Base-by-base conservation (phyloP, 2,888 invertebrate genomes). In the Heliothis peltigera region DNA sequence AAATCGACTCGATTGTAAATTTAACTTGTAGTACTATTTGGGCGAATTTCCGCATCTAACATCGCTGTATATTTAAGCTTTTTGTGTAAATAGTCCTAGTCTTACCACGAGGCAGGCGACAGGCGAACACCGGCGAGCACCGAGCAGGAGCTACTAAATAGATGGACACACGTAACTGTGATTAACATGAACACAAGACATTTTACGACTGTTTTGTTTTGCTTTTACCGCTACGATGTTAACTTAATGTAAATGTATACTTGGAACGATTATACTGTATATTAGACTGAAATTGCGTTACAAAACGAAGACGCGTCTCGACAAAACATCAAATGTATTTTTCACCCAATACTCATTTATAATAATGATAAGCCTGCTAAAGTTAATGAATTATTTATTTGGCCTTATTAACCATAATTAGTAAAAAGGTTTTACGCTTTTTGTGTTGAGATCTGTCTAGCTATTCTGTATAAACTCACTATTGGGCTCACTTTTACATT, bases 201-300 rank as follows among this genome's bases (percentile, higher is more conserved):
- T 88, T 86, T 86, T 83, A 90, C 87, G 87, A 90, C 89, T 92
- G 92, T 93, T 93, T 93, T 94, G 93, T 92, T 93, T 94, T 93
- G 94, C 94, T 94, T 92, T 89, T 92, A 93, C 94, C 94, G 94
- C 94, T 94, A 94, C 94, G 94, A 94, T 93, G 93, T 94, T 90
- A 90, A 92, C 91, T 93, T 92, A 93, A 91, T 88, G 85, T 75
- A 78, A 75, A 87, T 90, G 88, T 90, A 87, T 84, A 84, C 66
- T 88, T 85, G 87, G 84, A 83, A 85, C 87, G 87, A 88, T 84
- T 87, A 88, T 85, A 86, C 82, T 90, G 89, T 89, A 88, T 85
- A 90, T 88, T 88, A 89, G 86, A 89, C 84, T 72, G 39, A 87
- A 81, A 87, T 87, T 85, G 83, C 88, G 88, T 84, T 82, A 84